Evolutionary conservation across 2,797 vertebrate species (phyloP), one percentile per base, ranked within the genome.

Genomic region (Labeo calbasu): DNA sequence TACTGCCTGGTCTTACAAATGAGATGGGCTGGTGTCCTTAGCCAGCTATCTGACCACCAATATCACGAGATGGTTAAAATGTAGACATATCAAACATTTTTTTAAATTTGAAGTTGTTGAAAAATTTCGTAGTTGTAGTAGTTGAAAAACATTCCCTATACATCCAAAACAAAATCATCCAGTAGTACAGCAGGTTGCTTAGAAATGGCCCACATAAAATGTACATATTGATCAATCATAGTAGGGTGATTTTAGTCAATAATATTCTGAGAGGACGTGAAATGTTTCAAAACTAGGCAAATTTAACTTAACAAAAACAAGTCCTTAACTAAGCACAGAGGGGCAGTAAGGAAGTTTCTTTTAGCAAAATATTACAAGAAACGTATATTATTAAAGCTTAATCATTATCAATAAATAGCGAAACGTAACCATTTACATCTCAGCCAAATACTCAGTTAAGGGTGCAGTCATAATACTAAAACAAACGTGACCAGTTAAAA

Each of bases 291-390:
- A 77, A 66, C 28, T 15, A 79, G 68, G 28, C 4, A 17, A 8
- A 70, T 53, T 10, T 66, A 23, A 2, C 21, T 19, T 3, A 11
- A 23, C 6, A 53, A 51, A 66, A 79, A 12, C 5, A 65, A 79
- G 46, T 66, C 77, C 48, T 28, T 14, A n/a, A 69, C n/a, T 23
- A 32, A 59, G 70, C 77, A 85, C 69, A 76, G 23, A 68, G 77
- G 63, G 61, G 70, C 70, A 80, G 70, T 51, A 48, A 57, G 25
- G 59, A 2, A 46, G 12, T 72, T 28, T 79, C 13, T 23, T 25
- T 21, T 19, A 71, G 48, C 21, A 76, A 76, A 76, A 36, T 57
- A 43, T 13, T 40, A 36, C 53, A 59, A 32, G 4, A 76, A 77
- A 21, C 61, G 46, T 17, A 65, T 1, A 65, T 15, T 7, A 50